A percentile compares a stretch with the other conserved stretches of the same genome.
Conservation (phyloP, 2,797 vertebrate species). For the Pseudomugil gertrudae region DNA sequence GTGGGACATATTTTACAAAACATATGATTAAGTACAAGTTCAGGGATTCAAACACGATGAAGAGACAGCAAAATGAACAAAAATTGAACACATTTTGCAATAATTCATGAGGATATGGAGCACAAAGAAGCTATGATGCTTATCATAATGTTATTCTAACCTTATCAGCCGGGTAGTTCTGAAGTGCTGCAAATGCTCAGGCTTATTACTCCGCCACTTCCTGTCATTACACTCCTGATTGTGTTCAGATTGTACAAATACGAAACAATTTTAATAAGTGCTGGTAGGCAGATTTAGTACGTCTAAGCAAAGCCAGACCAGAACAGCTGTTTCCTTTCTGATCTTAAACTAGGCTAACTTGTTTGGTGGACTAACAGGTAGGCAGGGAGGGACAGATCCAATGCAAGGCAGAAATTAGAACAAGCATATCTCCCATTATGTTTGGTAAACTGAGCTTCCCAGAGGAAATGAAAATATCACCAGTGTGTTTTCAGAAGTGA, state of each 20-base stretch:
- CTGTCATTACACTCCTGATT: not conserved
- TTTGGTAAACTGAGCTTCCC: constrained; percentile 4
- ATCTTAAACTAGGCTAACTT: not conserved
- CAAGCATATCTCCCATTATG: not conserved
- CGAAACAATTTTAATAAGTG: not conserved
- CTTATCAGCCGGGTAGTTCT: not conserved
- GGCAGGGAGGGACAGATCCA: not conserved
- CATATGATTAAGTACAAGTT: not conserved
- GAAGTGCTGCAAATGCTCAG: not conserved
- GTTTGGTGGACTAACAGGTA: not conserved
- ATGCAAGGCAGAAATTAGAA: not conserved
- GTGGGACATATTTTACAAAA: not conserved
- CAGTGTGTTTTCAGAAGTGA: constrained; percentile 22
- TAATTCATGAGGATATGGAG: not conserved
- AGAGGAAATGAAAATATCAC: constrained; percentile 17
- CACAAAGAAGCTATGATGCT: not conserved
- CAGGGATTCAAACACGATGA: not conserved
- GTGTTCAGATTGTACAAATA: not conserved
- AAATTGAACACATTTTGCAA: not conserved
- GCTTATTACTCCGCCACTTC: not conserved
- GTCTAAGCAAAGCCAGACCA: not conserved
- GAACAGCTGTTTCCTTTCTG: not conserved
- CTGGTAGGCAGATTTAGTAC: not conserved
- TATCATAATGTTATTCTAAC: not conserved
- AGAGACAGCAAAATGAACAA: not conserved